Conservation (phyloP, 2,888 invertebrate genomes). For the Frankliniella intonsa region DNA sequence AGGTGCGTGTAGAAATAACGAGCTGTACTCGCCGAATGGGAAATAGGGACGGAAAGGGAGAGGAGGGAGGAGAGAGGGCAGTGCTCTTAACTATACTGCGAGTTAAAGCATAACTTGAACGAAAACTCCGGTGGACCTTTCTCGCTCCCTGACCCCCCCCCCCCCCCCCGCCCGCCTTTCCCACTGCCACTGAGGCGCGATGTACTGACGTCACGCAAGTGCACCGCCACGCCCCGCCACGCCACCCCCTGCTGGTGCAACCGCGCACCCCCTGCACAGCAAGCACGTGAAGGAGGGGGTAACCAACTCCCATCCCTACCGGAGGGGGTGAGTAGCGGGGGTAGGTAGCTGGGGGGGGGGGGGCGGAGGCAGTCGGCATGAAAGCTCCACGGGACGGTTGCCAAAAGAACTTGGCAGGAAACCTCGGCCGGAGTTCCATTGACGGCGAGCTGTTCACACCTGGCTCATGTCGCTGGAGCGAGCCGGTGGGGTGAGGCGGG, state of each 20-base stretch:
- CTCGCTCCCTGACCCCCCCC: too few species aligned
- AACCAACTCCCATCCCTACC: neutral
- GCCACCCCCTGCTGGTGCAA: neutral
- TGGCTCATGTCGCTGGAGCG: neutral
- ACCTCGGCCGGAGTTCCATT: neutral
- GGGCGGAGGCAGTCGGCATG: slow-evolving; percentile 1
- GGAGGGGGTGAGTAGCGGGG: neutral
- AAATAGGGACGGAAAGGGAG: too few species aligned
- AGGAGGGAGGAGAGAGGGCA: too few species aligned
- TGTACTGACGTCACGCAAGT: too few species aligned
- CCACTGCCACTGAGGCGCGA: too few species aligned
- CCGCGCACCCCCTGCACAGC: neutral
- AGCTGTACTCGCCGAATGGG: too few species aligned
- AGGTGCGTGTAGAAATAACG: too few species aligned
- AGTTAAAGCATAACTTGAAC: too few species aligned
- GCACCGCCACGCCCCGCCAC: neutral
- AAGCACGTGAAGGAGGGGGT: neutral
- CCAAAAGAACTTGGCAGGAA: slow-evolving; percentile 21
- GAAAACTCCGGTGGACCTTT: too few species aligned
- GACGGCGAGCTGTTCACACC: slow-evolving; percentile 6
- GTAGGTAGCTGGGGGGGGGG: neutral
- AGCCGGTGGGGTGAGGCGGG: neutral
- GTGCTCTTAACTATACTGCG: too few species aligned
- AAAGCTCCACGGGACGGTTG: slow-evolving; percentile 7
- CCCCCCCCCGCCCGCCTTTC: too few species aligned